These are phyloP conservation scores for Dorcus parallelipipedus DNA, from an alignment of 2,888 invertebrate species.

Conservation along the genomic window DNA sequence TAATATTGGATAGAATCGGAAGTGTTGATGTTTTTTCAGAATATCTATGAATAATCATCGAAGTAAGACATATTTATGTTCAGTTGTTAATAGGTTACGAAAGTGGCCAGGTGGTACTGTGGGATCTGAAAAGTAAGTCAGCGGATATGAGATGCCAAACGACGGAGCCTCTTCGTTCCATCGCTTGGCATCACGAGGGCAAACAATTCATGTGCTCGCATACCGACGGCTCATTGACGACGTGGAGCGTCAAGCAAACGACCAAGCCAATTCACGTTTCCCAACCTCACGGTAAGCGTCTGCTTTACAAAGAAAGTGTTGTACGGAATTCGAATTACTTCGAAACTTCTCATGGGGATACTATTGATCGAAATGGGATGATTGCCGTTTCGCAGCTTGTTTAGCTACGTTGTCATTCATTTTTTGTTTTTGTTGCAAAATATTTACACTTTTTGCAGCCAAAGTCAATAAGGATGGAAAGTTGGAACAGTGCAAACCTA, in stretches of 20 bases:
- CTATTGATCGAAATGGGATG: too few relatives aligned
- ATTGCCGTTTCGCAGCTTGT: too few relatives aligned
- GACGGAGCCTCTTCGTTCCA: slow-evolving; percentile 75
- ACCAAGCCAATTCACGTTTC: slow-evolving; percentile 76
- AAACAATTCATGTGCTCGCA: slow-evolving; percentile 96
- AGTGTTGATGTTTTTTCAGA: too few relatives aligned
- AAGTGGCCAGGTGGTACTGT: slow-evolving; percentile 88
- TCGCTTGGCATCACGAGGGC: slow-evolving; percentile 97
- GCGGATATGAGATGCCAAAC: slow-evolving; percentile 84
- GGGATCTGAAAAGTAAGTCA: slow-evolving; percentile 86
- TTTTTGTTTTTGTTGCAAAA: too few relatives aligned
- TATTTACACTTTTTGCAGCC: slow-evolving; percentile 56
- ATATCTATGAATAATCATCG: too few relatives aligned
- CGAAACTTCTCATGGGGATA: too few relatives aligned
- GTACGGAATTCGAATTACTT: too few relatives aligned
- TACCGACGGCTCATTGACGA: slow-evolving; percentile 91
- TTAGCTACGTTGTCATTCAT: too few relatives aligned
- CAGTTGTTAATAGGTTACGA: slow-evolving; percentile 96
- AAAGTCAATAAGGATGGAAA: slow-evolving; percentile 91
- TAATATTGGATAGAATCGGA: not conserved
- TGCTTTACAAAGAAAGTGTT: too few relatives aligned
- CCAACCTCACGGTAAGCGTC: slow-evolving; percentile 83
- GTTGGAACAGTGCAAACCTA: slow-evolving; percentile 89
- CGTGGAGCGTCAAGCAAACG: slow-evolving; percentile 81
- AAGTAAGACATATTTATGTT: slow-evolving; percentile 15